Evolutionary conservation across 2,797 vertebrate species (phyloP).

Genomic region (Bufotes viridis): DNA sequence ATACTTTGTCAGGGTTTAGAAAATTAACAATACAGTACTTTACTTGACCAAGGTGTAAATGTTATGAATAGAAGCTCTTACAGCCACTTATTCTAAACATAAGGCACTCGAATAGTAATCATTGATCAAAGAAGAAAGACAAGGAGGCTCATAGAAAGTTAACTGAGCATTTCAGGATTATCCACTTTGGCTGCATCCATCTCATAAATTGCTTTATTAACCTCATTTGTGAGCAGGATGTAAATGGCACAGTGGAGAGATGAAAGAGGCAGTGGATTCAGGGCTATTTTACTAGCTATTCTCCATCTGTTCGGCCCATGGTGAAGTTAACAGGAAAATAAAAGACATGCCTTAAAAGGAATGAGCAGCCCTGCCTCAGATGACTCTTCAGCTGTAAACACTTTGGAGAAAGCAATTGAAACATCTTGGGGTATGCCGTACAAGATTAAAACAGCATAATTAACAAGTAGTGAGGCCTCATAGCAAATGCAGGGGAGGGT

Average conservation of each 20-base stretch:
- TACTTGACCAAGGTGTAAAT: not conserved
- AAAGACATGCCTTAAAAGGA: constrained; percentile 43
- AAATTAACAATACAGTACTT: not conserved
- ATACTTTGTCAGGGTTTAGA: not conserved
- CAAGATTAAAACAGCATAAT: constrained; percentile 15
- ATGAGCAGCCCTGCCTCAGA: constrained; percentile 16
- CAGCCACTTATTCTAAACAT: not conserved
- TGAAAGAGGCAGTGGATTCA: constrained; percentile 38
- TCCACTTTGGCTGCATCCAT: constrained; percentile 53
- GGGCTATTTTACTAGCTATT: constrained; percentile 53
- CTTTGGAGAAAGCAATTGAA: constrained; percentile 31
- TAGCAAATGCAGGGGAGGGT: not conserved
- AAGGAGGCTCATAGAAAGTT: constrained; percentile 41
- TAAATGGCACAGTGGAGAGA: constrained; percentile 53
- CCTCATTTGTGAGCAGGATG: constrained; percentile 52
- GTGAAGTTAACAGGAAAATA: constrained; percentile 39
- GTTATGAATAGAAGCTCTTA: not conserved
- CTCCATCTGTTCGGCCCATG: constrained; percentile 49
- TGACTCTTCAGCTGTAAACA: constrained; percentile 47
- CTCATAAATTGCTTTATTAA: constrained; percentile 60
- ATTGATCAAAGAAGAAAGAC: constrained; percentile 32
- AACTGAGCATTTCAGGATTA: constrained; percentile 52
- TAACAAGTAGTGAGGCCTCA: constrained; percentile 11
- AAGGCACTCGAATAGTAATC: constrained; percentile 20
- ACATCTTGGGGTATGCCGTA: constrained; percentile 19